A percentile compares a stretch with the other conserved stretches of the same genome.
These are phyloP conservation scores for Microctonus hyperodae DNA, from an alignment of 2,888 invertebrate species.

Conservation along the genomic window DNA sequence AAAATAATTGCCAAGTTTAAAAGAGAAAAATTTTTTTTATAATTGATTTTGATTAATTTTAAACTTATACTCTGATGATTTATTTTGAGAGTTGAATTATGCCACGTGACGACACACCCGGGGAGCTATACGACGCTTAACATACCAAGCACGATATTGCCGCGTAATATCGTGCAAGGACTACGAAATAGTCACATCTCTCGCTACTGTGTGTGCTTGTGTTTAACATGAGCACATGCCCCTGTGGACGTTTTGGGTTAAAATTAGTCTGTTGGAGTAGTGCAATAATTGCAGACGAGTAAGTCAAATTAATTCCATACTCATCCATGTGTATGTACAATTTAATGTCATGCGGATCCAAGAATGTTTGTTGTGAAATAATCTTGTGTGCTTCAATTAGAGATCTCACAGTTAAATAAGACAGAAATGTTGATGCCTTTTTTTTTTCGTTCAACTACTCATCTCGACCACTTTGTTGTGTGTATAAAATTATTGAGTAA, in stretches of 20 bases:
- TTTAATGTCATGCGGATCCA: constrained; percentile 5
- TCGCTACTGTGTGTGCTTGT: not conserved
- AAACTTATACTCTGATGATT: not conserved
- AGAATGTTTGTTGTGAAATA: constrained; percentile 19
- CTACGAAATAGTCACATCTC: constrained; percentile 28
- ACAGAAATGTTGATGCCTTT: not conserved
- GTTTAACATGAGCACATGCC: not conserved
- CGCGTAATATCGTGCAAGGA: constrained; percentile 18
- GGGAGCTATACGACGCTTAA: constrained; percentile 1
- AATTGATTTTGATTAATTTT: not conserved
- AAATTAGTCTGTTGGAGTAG: constrained; percentile 9
- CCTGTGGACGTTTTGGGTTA: constrained; percentile 8
- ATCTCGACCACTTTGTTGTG: not conserved
- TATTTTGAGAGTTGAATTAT: constrained; percentile 16
- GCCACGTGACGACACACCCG: constrained; percentile 16
- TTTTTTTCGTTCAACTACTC: not conserved
- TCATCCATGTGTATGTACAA: not conserved
- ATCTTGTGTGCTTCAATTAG: constrained; percentile 29
- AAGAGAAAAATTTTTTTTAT: not conserved
- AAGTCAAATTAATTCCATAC: constrained; percentile 20
- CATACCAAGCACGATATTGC: constrained; percentile 26
- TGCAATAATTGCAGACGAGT: constrained; percentile 21
- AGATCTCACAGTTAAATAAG: constrained; percentile 22
- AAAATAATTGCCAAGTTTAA: not conserved
- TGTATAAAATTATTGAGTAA: not conserved